These are phyloP conservation scores for Canis aureus DNA, from an alignment of 2,113 vertebrate species.

Conservation along the genomic window DNA sequence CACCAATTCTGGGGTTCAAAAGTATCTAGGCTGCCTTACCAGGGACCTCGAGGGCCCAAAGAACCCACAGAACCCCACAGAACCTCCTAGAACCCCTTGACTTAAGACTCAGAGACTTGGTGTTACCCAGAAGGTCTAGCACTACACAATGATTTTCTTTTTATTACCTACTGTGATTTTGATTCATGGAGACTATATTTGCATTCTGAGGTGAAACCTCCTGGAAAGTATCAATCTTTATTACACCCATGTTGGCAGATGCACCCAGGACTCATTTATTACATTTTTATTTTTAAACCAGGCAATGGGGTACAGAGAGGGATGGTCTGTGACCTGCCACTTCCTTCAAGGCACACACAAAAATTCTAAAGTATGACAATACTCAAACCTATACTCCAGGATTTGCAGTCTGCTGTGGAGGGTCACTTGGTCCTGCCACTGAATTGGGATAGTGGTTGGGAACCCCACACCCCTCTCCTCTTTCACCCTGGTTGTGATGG, in stretches of 20 bases:
- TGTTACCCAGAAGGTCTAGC: background rate
- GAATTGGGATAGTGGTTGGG: accelerated
- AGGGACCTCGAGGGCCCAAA: background rate
- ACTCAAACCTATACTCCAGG: background rate
- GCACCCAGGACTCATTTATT: background rate
- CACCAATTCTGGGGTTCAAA: background rate
- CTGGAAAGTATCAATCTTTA: accelerated
- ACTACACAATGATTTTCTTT: background rate
- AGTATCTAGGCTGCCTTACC: accelerated
- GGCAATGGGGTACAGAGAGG: background rate
- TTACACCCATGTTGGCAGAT: background rate
- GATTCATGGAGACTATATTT: background rate
- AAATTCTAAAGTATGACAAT: background rate
- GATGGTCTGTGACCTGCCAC: accelerated
- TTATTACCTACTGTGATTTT: background rate
- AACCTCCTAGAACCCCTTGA: background rate
- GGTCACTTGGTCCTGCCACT: accelerated
- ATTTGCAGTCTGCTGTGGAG: accelerated
- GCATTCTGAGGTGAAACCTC: background rate
- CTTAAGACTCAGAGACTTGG: background rate
- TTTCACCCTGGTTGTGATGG: background rate
- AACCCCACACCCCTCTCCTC: background rate
- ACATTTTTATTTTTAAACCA: background rate
- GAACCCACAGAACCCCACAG: background rate
- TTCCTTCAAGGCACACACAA: background rate